Conservation (phyloP, 2,113 vertebrate genomes). For the Toxotes jaculatrix region DNA sequence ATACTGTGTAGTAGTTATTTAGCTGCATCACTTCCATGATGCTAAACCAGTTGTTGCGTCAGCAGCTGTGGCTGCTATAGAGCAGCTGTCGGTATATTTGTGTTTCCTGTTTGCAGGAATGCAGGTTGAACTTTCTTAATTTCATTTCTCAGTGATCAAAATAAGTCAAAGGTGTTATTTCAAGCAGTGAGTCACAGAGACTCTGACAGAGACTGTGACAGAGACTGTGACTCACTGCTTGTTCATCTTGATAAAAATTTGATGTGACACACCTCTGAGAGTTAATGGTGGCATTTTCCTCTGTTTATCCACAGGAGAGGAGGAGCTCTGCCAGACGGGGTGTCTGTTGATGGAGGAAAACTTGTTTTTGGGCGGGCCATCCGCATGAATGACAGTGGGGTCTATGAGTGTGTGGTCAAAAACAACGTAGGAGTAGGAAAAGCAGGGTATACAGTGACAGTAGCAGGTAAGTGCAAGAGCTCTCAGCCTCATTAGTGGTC, state of each 20-base stretch:
- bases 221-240: too few species aligned
- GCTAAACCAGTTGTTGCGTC: constrained; percentile 28
- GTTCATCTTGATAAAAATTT: too few species aligned
- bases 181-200: constrained; percentile 32
- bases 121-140: not conserved
- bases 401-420: constrained; percentile 85
- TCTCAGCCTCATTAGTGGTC: not conserved
- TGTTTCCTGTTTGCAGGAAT: constrained; percentile 21
- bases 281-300: constrained; percentile 2
- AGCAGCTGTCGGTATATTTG: not conserved
- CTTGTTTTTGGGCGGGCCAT: constrained; percentile 85
- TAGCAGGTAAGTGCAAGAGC: constrained; percentile 72
- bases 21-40: constrained; percentile 13
- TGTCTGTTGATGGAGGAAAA: constrained; percentile 74
- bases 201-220: too few species aligned
- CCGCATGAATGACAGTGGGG: constrained; percentile 81
- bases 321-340: constrained; percentile 82
- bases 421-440: constrained; percentile 83
- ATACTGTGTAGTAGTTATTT: constrained; percentile 20
- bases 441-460: constrained; percentile 68
- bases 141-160: not conserved
- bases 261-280: not conserved
- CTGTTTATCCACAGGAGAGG: constrained; percentile 80
- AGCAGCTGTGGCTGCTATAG: not conserved
- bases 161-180: constrained; percentile 35